Evolutionary conservation across 2,113 vertebrate genomes (phyloP).

Genomic region (Xerus inauris): DNA sequence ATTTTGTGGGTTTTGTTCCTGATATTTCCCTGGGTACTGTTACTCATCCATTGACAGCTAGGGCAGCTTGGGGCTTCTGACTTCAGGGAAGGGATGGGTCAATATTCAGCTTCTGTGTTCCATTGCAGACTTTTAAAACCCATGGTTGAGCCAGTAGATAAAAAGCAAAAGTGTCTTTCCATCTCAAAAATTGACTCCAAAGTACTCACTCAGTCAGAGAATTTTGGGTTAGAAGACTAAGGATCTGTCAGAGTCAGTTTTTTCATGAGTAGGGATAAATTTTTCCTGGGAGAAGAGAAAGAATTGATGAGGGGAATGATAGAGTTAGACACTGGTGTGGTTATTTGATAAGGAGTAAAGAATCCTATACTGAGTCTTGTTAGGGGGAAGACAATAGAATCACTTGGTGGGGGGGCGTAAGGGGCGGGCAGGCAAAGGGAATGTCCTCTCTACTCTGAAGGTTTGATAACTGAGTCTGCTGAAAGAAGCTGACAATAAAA

Average conservation of each 20-base stretch:
- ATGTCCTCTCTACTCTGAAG: not conserved
- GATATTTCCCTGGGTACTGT: not conserved
- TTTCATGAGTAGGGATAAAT: not conserved
- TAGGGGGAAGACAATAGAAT: not conserved
- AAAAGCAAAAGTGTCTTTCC: not conserved
- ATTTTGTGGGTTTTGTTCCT: not conserved
- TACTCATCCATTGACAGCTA: not conserved
- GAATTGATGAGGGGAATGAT: not conserved
- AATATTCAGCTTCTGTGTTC: conserved; percentile 41
- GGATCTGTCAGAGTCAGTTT: not conserved
- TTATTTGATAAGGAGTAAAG: not conserved
- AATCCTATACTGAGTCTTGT: not conserved
- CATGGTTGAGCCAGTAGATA: not conserved
- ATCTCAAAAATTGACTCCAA: conserved; percentile 20
- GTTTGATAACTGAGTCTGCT: not conserved
- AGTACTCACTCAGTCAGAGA: not conserved
- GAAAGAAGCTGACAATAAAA: not conserved
- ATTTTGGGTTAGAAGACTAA: not conserved
- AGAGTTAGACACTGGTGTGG: not conserved
- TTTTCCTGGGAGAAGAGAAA: not conserved
- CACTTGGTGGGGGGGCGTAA: no score
- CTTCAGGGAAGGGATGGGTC: not conserved
- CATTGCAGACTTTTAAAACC: conserved; percentile 2
- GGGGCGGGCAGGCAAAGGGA: no score
- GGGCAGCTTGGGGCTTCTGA: not conserved